Base-by-base conservation (phyloP, 1,140 invertebrate species). In the Lordiphosa mommai region DNA sequence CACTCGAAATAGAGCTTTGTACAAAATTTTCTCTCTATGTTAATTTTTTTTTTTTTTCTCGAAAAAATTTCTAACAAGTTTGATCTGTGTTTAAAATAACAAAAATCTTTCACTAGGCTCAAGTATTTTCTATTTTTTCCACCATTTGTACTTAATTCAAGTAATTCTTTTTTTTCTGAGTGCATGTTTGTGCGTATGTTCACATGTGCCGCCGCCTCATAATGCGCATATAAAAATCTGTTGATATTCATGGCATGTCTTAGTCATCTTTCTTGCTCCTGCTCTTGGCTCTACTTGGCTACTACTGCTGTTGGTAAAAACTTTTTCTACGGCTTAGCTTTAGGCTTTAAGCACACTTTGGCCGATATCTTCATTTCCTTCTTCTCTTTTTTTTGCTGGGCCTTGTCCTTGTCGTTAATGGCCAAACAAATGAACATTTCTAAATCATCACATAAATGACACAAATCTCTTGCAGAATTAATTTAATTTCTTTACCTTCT, bases 231-330 rank as follows among this genome's bases (percentile, higher is more conserved):
- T 7, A 55, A 46, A 34, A 46, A 17, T 55, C 23, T 7, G 37
- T 73, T 73, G 58, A 72, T 72, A 73, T 73, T 73, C 71, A 73
- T 68, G 52, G 63, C 52, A 68, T 73, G 71, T 72, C 63, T 58
- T 27, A 32, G 34, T 9, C 37, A 2, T 9, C 9, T 7, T 8
- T 34, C 27, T 30, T 4, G 14, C 13, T 16, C 6, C 9, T 53
- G 10, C 9, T 32, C 27, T 43, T 50, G 23, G n/a, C n/a, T n/a
- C n/a, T n/a, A n/a, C n/a, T n/a, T n/a, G n/a, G n/a, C n/a, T n/a
- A n/a, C 23, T 27, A 5, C 23, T 43, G 10, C 14, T 5, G 0
- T 7, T 30, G 14, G 27, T 2, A 46, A 48, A 48, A 65, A 60
- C 53, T 72, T 72, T 72, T 59, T 50, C 61, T 27, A 7, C 2